phyloP scores from a whole-genome alignment of 2,888 invertebrate genomes.

The Ennomos fuscantarius region DNA sequence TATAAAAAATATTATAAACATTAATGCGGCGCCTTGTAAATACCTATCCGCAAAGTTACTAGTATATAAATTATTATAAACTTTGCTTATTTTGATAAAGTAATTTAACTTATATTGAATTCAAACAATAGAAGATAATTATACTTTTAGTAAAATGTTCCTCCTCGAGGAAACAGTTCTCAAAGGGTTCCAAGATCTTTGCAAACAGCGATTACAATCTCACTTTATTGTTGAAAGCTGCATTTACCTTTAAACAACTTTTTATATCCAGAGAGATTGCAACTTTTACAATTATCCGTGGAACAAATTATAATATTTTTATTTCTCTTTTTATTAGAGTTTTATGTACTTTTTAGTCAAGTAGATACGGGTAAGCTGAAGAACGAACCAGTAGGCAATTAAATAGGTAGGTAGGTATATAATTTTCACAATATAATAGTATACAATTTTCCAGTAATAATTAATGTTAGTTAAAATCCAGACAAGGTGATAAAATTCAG shows the following conservation, averaged over 20 bases:
- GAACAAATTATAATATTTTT: conserved; percentile 13
- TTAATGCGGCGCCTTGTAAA: too few relatives aligned
- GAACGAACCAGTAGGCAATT: too few relatives aligned
- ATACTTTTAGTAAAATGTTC: conserved; percentile 1
- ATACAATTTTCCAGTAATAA: too few relatives aligned
- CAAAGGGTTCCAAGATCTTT: conserved; percentile 14
- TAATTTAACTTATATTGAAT: too few relatives aligned
- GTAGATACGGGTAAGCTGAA: not conserved
- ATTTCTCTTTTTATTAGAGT: conserved; percentile 1
- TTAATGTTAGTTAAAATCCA: too few relatives aligned
- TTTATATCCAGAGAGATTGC: conserved; percentile 20
- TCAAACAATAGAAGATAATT: not conserved
- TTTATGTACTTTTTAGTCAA: not conserved
- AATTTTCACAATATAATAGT: too few relatives aligned
- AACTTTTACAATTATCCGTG: conserved; percentile 25
- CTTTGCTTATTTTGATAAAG: too few relatives aligned
- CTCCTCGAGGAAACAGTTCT: conserved; percentile 8
- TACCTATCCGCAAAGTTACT: too few relatives aligned
- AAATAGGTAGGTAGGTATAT: too few relatives aligned
- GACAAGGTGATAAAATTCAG: too few relatives aligned
- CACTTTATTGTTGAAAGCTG: conserved; percentile 25
- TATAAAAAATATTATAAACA: too few relatives aligned
- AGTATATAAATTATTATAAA: too few relatives aligned
- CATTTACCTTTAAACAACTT: conserved; percentile 21
- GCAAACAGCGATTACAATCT: conserved; percentile 15